These are phyloP conservation scores for Chouioia cunea DNA, from an alignment of 2,888 invertebrate genomes.

Conservation along the genomic window DNA sequence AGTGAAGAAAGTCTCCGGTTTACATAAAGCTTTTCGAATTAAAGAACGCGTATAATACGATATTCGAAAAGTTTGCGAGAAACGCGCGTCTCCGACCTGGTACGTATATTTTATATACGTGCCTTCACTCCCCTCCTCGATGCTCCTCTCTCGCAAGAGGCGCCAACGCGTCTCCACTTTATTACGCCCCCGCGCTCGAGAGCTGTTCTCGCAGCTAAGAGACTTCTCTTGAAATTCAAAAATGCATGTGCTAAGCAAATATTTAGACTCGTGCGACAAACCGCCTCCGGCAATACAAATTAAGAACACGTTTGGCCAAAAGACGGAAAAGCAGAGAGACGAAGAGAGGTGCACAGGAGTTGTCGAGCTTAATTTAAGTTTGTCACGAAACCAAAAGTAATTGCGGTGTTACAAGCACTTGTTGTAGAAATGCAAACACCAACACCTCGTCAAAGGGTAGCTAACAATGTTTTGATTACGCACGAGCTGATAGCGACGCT, in stretches of 20 bases:
- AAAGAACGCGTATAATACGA: conserved; percentile 26
- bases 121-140: too few relatives aligned
- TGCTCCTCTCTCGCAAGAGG: too few relatives aligned
- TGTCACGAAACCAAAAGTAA: conserved; percentile 38
- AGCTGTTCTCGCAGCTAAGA: background rate
- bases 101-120: background rate
- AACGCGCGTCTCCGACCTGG: background rate
- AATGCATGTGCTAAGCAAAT: background rate
- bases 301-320: background rate
- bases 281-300: conserved; percentile 1
- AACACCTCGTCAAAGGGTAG: conserved; percentile 34
- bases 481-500: background rate
- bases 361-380: conserved; percentile 41
- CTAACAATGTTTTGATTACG: conserved; percentile 47
- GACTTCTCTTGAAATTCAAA: conserved; percentile 2
- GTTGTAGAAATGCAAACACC: conserved; percentile 37
- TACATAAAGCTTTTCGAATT: conserved; percentile 18
- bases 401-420: conserved; percentile 16
- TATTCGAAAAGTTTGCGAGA: conserved; percentile 28
- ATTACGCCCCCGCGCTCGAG: background rate
- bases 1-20: conserved; percentile 10
- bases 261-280: conserved; percentile 1
- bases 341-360: background rate
- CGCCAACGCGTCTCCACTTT: background rate
- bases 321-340: conserved; percentile 14